Evolutionary conservation across 2,113 vertebrate genomes (phyloP).

Genomic region (Oxygymnocypris stewartii): DNA sequence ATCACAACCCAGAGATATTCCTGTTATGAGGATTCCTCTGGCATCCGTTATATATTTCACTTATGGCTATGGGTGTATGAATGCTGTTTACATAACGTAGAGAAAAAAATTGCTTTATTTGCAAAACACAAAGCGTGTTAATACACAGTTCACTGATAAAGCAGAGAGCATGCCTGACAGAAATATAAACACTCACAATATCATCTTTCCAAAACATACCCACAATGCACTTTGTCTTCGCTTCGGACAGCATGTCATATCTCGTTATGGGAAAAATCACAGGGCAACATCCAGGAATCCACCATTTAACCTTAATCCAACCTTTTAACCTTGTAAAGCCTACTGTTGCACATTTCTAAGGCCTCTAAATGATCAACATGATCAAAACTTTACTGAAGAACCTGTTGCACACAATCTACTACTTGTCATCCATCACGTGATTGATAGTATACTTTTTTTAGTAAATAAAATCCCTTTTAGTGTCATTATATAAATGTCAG

Average conservation of each 20-base stretch:
- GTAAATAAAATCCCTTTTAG: no score
- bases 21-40: neutral
- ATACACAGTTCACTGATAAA: neutral
- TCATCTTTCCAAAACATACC: neutral
- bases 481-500: no score
- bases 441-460: no score
- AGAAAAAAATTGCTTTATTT: slow-evolving; percentile 25
- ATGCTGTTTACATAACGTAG: slow-evolving; percentile 28
- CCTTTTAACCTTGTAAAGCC: neutral
- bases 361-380: neutral
- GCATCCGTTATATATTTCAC: neutral
- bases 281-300: neutral
- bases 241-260: neutral
- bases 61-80: neutral
- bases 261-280: neutral
- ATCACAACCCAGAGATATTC: neutral
- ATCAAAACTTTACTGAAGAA: neutral
- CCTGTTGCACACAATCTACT: neutral
- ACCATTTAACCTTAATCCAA: neutral
- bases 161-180: neutral
- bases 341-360: neutral
- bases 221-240: neutral
- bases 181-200: slow-evolving; percentile 26
- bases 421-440: neutral
- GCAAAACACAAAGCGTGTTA: slow-evolving; percentile 9